Percentiles rank a stretch among this genome's conserved stretches.
These are phyloP conservation scores for Rallus limicola DNA, from an alignment of 2,113 vertebrate genomes.

Conservation along the genomic window DNA sequence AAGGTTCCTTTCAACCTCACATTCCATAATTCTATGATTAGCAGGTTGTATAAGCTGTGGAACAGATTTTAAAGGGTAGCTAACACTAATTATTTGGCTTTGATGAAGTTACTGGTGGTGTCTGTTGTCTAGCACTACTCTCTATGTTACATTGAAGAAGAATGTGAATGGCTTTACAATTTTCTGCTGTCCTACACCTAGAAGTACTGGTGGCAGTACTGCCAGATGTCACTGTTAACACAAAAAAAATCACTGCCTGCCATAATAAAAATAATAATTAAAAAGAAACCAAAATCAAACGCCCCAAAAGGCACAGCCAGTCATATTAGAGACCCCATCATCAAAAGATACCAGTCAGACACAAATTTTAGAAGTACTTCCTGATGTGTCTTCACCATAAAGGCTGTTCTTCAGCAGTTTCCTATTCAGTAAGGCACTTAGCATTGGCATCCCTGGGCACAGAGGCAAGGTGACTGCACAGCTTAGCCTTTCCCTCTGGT, in stretches of 20 bases:
- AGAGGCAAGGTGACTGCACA: not conserved
- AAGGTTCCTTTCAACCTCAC: too few relatives aligned
- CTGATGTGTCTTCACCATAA: not conserved
- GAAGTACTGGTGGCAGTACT: not conserved
- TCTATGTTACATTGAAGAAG: not conserved
- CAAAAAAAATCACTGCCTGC: not conserved
- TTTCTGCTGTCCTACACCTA: not conserved
- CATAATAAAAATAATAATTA: not conserved
- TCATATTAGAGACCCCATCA: not conserved
- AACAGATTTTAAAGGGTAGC: not conserved
- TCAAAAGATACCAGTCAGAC: not conserved
- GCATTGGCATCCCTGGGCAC: not conserved
- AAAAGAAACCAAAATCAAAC: not conserved
- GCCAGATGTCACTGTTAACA: not conserved
- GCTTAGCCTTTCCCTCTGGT: not conserved
- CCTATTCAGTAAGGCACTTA: not conserved
- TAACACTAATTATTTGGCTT: conserved; percentile 10
- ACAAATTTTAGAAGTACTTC: not conserved
- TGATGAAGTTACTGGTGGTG: not conserved
- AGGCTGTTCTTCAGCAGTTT: not conserved
- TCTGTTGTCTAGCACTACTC: not conserved
- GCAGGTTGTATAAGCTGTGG: not conserved
- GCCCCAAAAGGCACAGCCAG: rapidly evolving
- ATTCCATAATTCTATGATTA: not conserved
- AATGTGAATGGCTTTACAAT: not conserved